Conservation (phyloP, 2,797 vertebrate genomes). For the Pangasius djambal region DNA sequence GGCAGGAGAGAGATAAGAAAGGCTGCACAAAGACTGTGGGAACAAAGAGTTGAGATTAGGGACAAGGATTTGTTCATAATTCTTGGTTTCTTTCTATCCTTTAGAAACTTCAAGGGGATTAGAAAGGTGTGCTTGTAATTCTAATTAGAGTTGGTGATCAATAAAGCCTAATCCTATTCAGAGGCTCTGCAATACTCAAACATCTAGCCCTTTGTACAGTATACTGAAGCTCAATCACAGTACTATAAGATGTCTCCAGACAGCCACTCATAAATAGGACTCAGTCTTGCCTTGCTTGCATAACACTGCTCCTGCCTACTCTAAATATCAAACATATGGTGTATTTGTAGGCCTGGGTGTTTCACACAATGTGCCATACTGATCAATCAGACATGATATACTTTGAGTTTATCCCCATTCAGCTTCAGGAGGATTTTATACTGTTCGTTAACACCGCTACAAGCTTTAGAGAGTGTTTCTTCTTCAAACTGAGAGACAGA, state of each 20-base stretch:
- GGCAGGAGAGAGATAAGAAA: neutral
- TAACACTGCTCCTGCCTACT: neutral
- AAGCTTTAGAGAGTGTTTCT: neutral
- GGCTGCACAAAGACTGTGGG: constrained; percentile 1
- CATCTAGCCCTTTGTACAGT: neutral
- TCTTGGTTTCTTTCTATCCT: neutral
- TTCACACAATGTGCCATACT: neutral
- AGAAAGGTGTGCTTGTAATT: neutral
- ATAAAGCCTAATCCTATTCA: constrained; percentile 3
- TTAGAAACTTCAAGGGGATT: constrained; percentile 11
- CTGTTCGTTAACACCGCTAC: neutral
- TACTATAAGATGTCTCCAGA: neutral
- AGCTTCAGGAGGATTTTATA: neutral
- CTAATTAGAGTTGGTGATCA: constrained; percentile 1
- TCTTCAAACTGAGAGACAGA: neutral
- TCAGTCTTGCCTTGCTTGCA: neutral
- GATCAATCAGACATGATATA: neutral
- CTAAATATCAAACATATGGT: neutral
- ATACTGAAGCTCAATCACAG: neutral
- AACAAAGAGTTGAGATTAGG: neutral
- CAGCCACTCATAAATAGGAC: neutral
- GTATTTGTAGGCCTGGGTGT: neutral
- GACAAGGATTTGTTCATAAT: neutral
- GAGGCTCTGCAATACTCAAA: neutral
- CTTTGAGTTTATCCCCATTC: neutral